phyloP scores from a whole-genome alignment of 1,140 invertebrate species.

The Eulimnadia texana region DNA sequence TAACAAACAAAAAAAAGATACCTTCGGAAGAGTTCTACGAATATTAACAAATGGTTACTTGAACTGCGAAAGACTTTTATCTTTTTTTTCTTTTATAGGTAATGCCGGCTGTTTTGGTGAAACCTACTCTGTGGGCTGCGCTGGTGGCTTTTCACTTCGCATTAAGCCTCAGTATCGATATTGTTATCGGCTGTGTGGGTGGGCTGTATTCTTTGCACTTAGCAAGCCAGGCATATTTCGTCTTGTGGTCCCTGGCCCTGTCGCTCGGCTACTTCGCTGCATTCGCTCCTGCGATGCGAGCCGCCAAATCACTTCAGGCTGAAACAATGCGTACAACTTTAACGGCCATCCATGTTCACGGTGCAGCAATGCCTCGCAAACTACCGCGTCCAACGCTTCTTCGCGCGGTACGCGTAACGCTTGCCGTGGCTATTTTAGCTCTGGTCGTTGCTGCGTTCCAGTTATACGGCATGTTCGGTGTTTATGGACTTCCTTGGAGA shows the following conservation, averaged over 20 bases:
- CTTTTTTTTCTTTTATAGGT: background rate
- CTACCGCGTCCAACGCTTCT: constrained; percentile 34
- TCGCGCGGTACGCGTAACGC: constrained; percentile 69
- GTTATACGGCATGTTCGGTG: constrained; percentile 63
- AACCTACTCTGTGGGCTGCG: constrained; percentile 52
- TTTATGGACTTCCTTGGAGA: constrained; percentile 35
- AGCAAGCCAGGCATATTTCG: constrained; percentile 37
- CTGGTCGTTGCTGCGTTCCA: constrained; percentile 63
- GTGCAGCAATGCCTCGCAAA: constrained; percentile 21
- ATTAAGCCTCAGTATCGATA: constrained; percentile 60
- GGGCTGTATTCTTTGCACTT: constrained; percentile 34
- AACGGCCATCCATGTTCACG: constrained; percentile 27
- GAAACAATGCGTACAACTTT: constrained; percentile 28
- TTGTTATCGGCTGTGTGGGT: constrained; percentile 40
- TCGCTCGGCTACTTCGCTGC: constrained; percentile 70
- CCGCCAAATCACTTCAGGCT: constrained; percentile 29
- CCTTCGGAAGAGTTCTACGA: background rate
- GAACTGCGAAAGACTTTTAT: too few relatives aligned
- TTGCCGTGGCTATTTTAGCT: constrained; percentile 66
- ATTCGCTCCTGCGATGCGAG: constrained; percentile 39
- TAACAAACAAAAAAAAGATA: too few relatives aligned
- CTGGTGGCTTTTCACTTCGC: constrained; percentile 60
- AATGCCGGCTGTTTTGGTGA: constrained; percentile 36
- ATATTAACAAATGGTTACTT: too few relatives aligned
- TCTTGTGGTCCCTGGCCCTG: constrained; percentile 56